A percentile compares a stretch with the other conserved stretches of the same genome.
Evolutionary conservation across 2,113 vertebrate genomes (phyloP).

Genomic region (Spermophilus dauricus): DNA sequence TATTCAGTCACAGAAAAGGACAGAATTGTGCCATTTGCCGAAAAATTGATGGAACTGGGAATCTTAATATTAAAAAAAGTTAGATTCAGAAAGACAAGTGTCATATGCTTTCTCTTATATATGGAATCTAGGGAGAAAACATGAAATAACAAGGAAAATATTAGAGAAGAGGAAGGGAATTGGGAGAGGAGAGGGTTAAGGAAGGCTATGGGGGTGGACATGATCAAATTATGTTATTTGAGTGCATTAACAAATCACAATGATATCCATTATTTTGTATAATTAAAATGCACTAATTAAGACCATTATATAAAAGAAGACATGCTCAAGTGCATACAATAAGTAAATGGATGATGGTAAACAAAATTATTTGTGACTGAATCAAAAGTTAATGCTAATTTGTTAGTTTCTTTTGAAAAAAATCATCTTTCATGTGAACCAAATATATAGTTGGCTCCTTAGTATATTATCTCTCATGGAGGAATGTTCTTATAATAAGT

Average conservation of each 20-base stretch:
- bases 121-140: neutral
- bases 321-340: neutral
- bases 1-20: neutral
- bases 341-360: neutral
- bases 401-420: slow-evolving; percentile 59
- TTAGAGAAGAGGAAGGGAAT: neutral
- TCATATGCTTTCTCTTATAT: neutral
- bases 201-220: neutral
- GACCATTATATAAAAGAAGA: neutral
- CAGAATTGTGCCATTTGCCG: neutral
- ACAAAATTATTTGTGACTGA: neutral
- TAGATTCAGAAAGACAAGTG: neutral
- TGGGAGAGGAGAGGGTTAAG: neutral
- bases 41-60: neutral
- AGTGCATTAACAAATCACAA: neutral
- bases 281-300: neutral
- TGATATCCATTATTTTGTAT: neutral
- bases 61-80: neutral
- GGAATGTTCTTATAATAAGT: neutral
- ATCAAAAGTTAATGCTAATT: neutral
- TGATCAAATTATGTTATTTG: neutral
- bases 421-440: neutral
- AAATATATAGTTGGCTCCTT: neutral
- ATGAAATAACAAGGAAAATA: neutral
- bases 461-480: neutral